Conservation (phyloP, 2,113 vertebrate species). For the Struthidea cinerea region DNA sequence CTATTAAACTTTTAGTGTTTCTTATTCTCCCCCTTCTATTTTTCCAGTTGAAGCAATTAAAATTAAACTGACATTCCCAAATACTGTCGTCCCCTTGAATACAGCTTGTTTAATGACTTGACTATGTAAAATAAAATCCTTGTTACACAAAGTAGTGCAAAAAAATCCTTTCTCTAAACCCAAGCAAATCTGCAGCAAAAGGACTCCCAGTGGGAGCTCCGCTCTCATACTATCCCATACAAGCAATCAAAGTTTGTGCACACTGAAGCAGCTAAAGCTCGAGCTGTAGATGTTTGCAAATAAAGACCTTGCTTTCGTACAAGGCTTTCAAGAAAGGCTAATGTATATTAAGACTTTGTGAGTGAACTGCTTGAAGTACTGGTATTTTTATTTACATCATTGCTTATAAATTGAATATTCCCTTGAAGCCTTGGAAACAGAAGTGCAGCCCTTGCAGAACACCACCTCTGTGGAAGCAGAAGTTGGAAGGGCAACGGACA, state of each 20-base stretch:
- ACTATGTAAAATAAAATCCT: background rate
- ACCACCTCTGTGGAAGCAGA: background rate
- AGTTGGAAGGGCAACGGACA: background rate
- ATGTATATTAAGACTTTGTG: background rate
- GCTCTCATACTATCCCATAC: background rate
- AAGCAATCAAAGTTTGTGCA: background rate
- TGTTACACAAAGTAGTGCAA: background rate
- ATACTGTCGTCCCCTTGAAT: background rate
- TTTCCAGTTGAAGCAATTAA: background rate
- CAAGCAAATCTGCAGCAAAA: background rate
- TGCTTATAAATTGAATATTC: background rate
- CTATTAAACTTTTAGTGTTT: background rate
- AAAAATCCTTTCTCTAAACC: background rate
- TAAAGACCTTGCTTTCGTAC: background rate
- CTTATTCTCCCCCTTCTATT: background rate
- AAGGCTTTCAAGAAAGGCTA: background rate
- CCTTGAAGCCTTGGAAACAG: background rate
- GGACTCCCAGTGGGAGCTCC: background rate
- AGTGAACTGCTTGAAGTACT: background rate
- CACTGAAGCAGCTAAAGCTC: background rate
- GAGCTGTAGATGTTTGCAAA: background rate
- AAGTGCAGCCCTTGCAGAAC: background rate
- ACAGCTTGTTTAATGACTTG: background rate
- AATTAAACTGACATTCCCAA: background rate
- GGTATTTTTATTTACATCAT: background rate